These are phyloP conservation scores for Asteroscopus sphinx DNA, from an alignment of 2,888 invertebrate species.

Conservation along the genomic window DNA sequence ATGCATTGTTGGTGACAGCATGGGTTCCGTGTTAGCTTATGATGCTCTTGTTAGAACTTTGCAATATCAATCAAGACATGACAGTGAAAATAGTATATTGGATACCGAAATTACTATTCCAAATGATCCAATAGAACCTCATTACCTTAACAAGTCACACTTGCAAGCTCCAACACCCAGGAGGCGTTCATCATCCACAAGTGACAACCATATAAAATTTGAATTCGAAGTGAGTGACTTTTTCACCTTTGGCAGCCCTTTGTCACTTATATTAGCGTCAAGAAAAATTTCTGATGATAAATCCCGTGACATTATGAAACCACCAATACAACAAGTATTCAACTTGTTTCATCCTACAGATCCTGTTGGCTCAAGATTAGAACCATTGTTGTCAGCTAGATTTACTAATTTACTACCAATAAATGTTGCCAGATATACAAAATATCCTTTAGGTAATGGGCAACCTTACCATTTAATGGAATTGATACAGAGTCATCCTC, in stretches of 20 bases:
- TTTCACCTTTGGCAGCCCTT: conserved; percentile 99
- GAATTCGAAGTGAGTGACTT: conserved; percentile 98
- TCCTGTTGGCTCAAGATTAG: conserved; percentile 97
- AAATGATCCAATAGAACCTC: conserved; percentile 83
- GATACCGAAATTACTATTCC: conserved; percentile 92
- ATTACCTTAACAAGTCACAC: conserved; percentile 88
- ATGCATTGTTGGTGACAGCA: conserved; percentile 96
- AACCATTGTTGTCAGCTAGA: conserved; percentile 96
- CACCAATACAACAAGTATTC: conserved; percentile 97
- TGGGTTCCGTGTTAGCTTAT: conserved; percentile 98
- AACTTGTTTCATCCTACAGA: conserved; percentile 99
- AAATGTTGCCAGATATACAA: conserved; percentile 98
- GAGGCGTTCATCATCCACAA: conserved; percentile 93
- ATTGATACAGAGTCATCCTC: conserved; percentile 97
- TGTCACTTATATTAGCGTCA: conserved; percentile 97
- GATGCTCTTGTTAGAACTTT: conserved; percentile 95
- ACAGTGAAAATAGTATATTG: conserved; percentile 94
- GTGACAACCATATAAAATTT: conserved; percentile 93
- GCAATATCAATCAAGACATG: conserved; percentile 92
- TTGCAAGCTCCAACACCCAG: conserved; percentile 93
- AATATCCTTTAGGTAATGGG: conserved; percentile 99
- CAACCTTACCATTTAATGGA: conserved; percentile 98
- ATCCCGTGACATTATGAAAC: conserved; percentile 91
- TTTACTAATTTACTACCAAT: conserved; percentile 97
- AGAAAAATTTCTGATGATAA: conserved; percentile 96